Evolutionary conservation across 2,113 vertebrate species (phyloP), one percentile per base, ranked within the genome.

Genomic region (Aptenodytes patagonicus): DNA sequence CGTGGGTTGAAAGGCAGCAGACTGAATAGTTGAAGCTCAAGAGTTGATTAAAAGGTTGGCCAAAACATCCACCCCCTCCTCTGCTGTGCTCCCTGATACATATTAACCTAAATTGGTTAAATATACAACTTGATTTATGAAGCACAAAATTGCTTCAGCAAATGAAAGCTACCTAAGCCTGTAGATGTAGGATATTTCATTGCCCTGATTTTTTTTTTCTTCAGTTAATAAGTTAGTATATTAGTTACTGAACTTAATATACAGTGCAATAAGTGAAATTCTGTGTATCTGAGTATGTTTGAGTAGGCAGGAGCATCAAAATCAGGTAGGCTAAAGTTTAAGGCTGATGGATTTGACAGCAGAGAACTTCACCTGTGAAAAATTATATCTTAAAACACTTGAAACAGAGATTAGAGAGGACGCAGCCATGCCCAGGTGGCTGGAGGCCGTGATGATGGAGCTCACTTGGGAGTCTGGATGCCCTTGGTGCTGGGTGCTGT

Each of bases 61-160:
- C 44, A 75, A 8, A 79, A 80, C 10, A 20, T 71, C 25, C 26
- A 52, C 51, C 21, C 44, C 51, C 70, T 76, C 61, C 19, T 96
- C 42, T 92, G 44, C 61, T 79, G 51, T 65, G 65, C n/a, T 93
- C 65, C 55, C 36, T 55, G 58, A 73, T 65, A 97, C 78, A 90
- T 70, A 96, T 97, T 97, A 97, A 97, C 94, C 81, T 89, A 40
- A 89, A 89, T 17, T 89, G 82, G 94, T 95, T 97, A 94, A 97
- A 97, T 91, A 91, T 93, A 83, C 87, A 93, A 77, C 96, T 94
- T 91, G 93, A 96, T 97, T 95, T 91, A 93, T 90, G 94, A 87
- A 85, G 87, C 95, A 97, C 84, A 94, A 93, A 95, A 96, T 95
- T 95, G 46, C 71, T 88, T 94, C 42, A 55, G 51, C 89, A 93